Conservation (phyloP, 2,888 invertebrate genomes). For the Lasioglossum lativentre region DNA sequence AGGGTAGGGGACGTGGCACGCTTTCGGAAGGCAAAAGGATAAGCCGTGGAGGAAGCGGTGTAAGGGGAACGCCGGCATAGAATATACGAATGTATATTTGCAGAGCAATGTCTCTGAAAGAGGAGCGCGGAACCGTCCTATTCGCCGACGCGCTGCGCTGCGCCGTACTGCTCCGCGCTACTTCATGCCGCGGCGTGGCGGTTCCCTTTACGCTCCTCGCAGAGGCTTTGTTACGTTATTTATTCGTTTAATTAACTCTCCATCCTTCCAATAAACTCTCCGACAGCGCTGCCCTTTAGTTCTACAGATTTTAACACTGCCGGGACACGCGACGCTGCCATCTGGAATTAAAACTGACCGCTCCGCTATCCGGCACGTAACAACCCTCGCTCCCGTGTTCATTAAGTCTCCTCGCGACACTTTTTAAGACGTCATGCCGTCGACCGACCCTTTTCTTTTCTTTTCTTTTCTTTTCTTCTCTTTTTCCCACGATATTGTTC, state of each 20-base stretch:
- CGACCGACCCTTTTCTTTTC: background rate
- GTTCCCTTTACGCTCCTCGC: conserved; percentile 24
- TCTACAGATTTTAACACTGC: conserved; percentile 74
- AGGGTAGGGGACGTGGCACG: conserved; percentile 53
- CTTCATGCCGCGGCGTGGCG: background rate
- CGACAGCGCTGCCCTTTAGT: conserved; percentile 58
- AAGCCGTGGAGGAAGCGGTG: conserved; percentile 40
- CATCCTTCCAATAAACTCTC: conserved; percentile 78
- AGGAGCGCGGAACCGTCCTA: conserved; percentile 62
- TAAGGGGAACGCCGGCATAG: conserved; percentile 23
- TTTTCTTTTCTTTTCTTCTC: background rate
- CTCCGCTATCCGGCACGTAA: conserved; percentile 39
- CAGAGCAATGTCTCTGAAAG: conserved; percentile 68
- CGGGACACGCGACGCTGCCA: conserved; percentile 75
- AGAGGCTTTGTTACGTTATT: conserved; percentile 81
- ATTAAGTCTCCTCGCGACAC: conserved; percentile 40
- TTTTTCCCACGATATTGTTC: background rate
- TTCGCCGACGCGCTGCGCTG: conserved; percentile 33
- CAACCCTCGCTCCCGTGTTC: conserved; percentile 42
- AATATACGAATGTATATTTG: conserved; percentile 52
- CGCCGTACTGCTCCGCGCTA: background rate
- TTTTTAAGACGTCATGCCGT: conserved; percentile 19
- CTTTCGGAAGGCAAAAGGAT: conserved; percentile 55
- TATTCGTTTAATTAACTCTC: conserved; percentile 83
- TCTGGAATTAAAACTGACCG: conserved; percentile 71